These are phyloP conservation scores for Pimpla rufipes DNA, from an alignment of 2,888 invertebrate species.

Conservation along the genomic window DNA sequence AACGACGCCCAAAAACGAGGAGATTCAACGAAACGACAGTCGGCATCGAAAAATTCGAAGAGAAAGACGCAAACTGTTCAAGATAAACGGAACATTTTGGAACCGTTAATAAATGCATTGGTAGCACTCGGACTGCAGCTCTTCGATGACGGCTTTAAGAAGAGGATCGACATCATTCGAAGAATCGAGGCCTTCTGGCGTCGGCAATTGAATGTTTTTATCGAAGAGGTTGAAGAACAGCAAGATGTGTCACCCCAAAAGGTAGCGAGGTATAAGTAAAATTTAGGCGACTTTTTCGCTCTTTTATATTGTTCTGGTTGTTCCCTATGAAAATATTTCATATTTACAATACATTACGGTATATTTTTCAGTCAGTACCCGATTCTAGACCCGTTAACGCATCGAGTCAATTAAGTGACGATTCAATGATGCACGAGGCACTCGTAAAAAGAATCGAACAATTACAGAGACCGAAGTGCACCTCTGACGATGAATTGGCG, in stretches of 20 bases:
- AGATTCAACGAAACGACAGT: slow-evolving; percentile 1
- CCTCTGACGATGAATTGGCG: background rate
- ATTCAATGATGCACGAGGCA: background rate
- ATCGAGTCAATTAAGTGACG: background rate
- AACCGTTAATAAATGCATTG: background rate
- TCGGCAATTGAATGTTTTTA: background rate
- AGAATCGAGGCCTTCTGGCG: slow-evolving; percentile 4
- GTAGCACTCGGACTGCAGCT: background rate
- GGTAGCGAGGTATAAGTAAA: background rate
- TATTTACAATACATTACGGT: background rate
- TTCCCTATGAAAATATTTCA: too few relatives aligned
- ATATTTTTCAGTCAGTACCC: background rate
- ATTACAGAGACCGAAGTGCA: background rate
- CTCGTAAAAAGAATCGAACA: slow-evolving; percentile 1
- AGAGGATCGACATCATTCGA: background rate
- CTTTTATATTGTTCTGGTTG: background rate
- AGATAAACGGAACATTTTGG: slow-evolving; percentile 5
- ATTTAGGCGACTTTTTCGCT: background rate
- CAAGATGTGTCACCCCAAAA: background rate
- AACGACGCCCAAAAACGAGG: slow-evolving; percentile 3
- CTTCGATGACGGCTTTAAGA: background rate
- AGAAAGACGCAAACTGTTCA: background rate
- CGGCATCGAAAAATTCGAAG: background rate
- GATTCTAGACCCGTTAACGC: background rate
- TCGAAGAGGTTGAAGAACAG: background rate